Evolutionary conservation across 2,888 invertebrate species (phyloP).

Genomic region (Anticlea derivata): DNA sequence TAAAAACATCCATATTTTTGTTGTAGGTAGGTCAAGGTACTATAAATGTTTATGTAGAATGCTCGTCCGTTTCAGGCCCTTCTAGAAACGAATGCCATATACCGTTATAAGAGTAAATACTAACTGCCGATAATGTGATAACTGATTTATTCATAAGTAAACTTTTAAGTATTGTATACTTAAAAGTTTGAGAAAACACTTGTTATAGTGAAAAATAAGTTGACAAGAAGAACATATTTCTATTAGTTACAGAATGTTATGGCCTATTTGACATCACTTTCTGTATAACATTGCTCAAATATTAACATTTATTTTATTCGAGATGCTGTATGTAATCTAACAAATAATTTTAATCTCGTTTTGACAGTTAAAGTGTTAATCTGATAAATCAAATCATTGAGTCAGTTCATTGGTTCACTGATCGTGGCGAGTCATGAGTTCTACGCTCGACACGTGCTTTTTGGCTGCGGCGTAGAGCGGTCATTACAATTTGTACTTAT

Average conservation of each 20-base stretch:
- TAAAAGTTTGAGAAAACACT: no score
- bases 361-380: no score
- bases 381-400: no score
- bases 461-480: no score
- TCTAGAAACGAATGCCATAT: slow-evolving; percentile 29
- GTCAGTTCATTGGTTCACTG: no score
- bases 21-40: no score
- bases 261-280: slow-evolving; percentile 11
- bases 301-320: slow-evolving; percentile 15
- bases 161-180: slow-evolving; percentile 14
- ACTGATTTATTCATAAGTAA: slow-evolving; percentile 35
- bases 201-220: slow-evolving; percentile 11
- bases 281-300: slow-evolving; percentile 27
- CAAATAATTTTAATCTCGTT: no score
- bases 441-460: no score
- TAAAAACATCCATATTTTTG: slow-evolving; percentile 27
- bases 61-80: slow-evolving; percentile 22
- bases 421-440: no score
- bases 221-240: background rate
- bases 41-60: slow-evolving; percentile 30
- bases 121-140: slow-evolving; percentile 55
- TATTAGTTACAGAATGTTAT: slow-evolving; percentile 9
- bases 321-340: no score
- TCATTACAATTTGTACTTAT: no score
- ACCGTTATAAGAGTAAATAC: slow-evolving; percentile 38